phyloP scores from a whole-genome alignment of 2,113 vertebrate species.

The Aegithalos caudatus region DNA sequence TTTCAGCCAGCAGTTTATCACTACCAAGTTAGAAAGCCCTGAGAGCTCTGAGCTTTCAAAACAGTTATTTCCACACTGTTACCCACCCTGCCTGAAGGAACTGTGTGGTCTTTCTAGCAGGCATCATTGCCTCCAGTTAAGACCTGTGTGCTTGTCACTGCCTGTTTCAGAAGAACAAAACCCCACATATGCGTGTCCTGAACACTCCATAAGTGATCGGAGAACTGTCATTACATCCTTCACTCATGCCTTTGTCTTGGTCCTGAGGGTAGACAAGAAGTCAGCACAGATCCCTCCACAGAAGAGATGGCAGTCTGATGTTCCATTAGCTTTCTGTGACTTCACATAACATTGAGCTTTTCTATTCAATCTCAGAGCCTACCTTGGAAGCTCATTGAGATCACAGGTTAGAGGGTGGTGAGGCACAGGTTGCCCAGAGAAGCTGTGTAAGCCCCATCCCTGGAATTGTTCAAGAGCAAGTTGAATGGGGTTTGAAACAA shows the following conservation, averaged over 20 bases:
- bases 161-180: not conserved
- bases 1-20: not conserved
- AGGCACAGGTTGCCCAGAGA: not conserved
- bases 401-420: not conserved
- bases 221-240: not conserved
- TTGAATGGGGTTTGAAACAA: not conserved
- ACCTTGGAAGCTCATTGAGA: not conserved
- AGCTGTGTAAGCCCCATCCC: not conserved
- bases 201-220: fast-evolving
- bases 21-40: not conserved
- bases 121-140: not conserved
- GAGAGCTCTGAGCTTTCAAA: not conserved
- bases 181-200: not conserved
- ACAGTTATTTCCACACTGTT: not conserved
- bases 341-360: not conserved
- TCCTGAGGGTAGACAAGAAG: not conserved
- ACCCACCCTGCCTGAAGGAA: not conserved
- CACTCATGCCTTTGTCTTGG: not conserved
- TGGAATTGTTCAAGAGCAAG: not conserved
- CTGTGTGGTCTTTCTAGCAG: not conserved
- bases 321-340: not conserved
- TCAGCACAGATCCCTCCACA: not conserved
- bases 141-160: not conserved
- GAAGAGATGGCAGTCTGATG: not conserved
- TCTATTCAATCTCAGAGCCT: not conserved